A percentile compares a stretch with the other conserved stretches of the same genome.
phyloP scores from a whole-genome alignment of 2,888 invertebrate genomes.

The Drosophila nr. fundita region DNA sequence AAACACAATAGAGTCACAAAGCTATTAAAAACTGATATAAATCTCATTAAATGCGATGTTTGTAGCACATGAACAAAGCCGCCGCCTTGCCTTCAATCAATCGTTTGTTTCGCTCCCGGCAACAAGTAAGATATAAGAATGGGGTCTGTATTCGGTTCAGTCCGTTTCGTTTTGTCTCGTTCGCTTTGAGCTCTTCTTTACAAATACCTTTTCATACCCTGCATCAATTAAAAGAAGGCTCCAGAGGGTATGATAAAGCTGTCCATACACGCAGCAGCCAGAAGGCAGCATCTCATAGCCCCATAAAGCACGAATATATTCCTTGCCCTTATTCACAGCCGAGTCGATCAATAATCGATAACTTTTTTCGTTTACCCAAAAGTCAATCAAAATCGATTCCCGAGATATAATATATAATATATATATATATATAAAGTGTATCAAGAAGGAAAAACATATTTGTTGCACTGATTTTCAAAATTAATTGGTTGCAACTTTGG shows the following conservation, averaged over 20 bases:
- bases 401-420: background rate
- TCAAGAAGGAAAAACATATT: too few species aligned
- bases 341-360: background rate
- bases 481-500: too few species aligned
- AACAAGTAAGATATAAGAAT: constrained; percentile 64
- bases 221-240: background rate
- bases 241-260: background rate
- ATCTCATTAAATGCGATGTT: constrained; percentile 80
- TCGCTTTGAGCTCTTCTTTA: constrained; percentile 40
- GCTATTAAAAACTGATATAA: constrained; percentile 81
- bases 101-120: constrained; percentile 79
- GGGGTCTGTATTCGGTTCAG: constrained; percentile 55
- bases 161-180: constrained; percentile 32
- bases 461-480: too few species aligned
- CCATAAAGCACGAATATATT: background rate
- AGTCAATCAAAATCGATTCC: background rate
- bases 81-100: constrained; percentile 74
- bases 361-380: background rate
- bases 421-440: too few species aligned
- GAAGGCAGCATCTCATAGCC: background rate
- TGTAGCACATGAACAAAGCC: constrained; percentile 77
- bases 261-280: background rate
- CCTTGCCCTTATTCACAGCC: background rate
- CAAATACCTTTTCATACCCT: constrained; percentile 29
- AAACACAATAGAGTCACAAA: constrained; percentile 76